Evolutionary conservation across 2,888 invertebrate genomes (phyloP).

Genomic region (Caenorhabditis auriculariae): DNA sequence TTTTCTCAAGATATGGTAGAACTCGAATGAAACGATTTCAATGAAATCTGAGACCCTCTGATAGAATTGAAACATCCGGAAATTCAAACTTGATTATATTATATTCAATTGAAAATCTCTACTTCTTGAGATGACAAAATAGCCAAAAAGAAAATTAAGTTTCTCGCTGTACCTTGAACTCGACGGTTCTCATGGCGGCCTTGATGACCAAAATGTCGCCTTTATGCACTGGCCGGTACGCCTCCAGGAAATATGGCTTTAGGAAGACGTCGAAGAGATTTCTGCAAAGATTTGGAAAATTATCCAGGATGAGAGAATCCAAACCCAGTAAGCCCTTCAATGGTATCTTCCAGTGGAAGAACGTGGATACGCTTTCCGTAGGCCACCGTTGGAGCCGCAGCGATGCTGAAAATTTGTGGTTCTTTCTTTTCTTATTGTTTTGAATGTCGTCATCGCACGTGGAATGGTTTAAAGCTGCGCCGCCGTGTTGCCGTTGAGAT

Average conservation of each 20-base stretch:
- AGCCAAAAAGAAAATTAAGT: too few relatives aligned
- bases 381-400: constrained; percentile 91
- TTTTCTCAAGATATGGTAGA: too few relatives aligned
- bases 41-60: too few relatives aligned
- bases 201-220: constrained; percentile 92
- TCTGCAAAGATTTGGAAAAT: constrained; percentile 59
- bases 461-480: too few relatives aligned
- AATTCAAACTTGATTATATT: too few relatives aligned
- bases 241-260: constrained; percentile 98
- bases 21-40: too few relatives aligned
- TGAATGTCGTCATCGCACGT: too few relatives aligned
- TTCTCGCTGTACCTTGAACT: constrained; percentile 93
- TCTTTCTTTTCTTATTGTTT: neutral
- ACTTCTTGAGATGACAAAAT: too few relatives aligned
- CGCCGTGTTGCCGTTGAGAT: too few relatives aligned
- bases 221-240: constrained; percentile 95
- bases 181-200: constrained; percentile 96
- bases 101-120: too few relatives aligned
- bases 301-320: neutral
- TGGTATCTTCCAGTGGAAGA: constrained; percentile 95
- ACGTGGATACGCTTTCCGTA: constrained; percentile 97
- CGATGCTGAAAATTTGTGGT: constrained; percentile 75
- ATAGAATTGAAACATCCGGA: too few relatives aligned
- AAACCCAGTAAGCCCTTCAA: constrained; percentile 93
- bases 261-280: constrained; percentile 94